Base-by-base conservation (phyloP, 2,113 vertebrate species). In the Lepisosteus osseus region DNA sequence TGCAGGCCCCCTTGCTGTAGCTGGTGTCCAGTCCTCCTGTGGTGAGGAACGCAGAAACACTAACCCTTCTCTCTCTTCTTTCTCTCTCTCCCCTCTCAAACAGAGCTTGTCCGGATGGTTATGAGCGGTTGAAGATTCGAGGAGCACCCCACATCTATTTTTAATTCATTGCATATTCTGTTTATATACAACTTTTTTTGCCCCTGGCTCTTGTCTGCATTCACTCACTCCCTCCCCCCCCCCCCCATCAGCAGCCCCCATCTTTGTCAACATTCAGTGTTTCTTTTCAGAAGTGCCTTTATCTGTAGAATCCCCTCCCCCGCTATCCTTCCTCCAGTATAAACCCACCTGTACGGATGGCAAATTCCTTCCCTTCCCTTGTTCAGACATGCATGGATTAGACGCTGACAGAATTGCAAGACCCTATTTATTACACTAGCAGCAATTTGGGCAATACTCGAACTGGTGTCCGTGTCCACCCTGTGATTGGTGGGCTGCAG, bases 71-170 rank as follows among this genome's bases (percentile, higher is more conserved):
- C 67, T 72, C 43, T 68, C 62, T 71, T 14, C 13, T 45, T 40
- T 7, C 57, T 9, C 29, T 61, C 54, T 54, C 44, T 47, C 65
- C 73, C 70, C 69, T 15, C 79, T 42, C 74, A 45, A 44, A 54
- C 92, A 97, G 95, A 97, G 83, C 94, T 97, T 1, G 94, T 96
- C 83, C 90, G 94, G 77, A 94, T 95, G 95, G 95, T 97, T 85
- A 90, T 96, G 92, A 96, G 90, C 4, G 94, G 94, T 75, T 96
- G 89, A 97, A 78, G 79, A 84, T 72, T 54, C 69, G 68, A 67
- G 51, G 76, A 66, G 54, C 56, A 70, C 70, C 69, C 64, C 68
- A 65, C 61, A 79, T 82, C 63, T n/a, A 73, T 63, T 69, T 71
- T 72, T 59, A 59, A 76, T 54, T 75, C 63, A 42, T 6, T 51